phyloP scores from a whole-genome alignment of 2,888 invertebrate species.

The Dichetophora obliterata region DNA sequence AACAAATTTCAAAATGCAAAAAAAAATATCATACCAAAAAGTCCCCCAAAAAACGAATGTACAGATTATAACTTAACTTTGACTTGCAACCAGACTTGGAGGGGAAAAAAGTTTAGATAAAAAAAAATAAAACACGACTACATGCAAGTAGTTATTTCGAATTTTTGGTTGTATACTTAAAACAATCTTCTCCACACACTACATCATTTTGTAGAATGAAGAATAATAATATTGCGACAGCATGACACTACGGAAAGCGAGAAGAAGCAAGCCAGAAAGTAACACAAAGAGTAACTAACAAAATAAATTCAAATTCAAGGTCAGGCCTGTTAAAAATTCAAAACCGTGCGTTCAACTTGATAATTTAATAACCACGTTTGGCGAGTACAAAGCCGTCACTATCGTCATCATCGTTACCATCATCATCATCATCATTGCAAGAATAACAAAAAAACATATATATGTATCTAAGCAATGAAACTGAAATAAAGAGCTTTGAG shows the following conservation, averaged over 20 bases:
- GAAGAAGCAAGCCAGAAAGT: neutral
- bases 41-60: too few relatives aligned
- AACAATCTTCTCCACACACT: neutral
- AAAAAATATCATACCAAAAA: too few relatives aligned
- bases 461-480: neutral
- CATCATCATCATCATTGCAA: neutral
- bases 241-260: neutral
- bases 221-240: neutral
- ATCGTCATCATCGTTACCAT: neutral
- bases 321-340: slow-evolving; percentile 58
- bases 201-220: neutral
- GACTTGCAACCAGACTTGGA: neutral
- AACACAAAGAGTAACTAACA: slow-evolving; percentile 19
- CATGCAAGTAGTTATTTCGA: neutral
- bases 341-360: slow-evolving; percentile 66
- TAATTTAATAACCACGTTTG: slow-evolving; percentile 31
- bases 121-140: neutral
- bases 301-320: slow-evolving; percentile 62
- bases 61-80: too few relatives aligned
- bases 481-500: slow-evolving; percentile 60
- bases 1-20: too few relatives aligned
- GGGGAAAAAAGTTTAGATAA: neutral
- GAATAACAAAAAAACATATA: neutral
- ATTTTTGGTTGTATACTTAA: too few relatives aligned
- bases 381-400: neutral